Evolutionary conservation across 2,888 invertebrate species (phyloP), one percentile per base, ranked within the genome.

Genomic region (Ypsolopha scabrella): DNA sequence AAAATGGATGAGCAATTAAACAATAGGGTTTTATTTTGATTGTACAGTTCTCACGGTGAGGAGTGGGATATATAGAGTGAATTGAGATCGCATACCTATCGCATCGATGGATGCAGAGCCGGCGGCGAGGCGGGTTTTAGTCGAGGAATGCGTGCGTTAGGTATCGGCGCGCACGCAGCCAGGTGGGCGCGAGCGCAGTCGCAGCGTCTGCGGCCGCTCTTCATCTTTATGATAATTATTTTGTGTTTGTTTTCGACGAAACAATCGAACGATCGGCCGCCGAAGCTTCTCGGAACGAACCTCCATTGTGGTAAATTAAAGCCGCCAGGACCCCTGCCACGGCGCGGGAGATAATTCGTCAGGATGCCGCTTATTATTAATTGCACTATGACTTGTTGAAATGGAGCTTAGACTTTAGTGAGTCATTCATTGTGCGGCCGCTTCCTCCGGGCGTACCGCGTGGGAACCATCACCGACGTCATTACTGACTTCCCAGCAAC

Each of bases 211-310:
- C 85, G 85, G 85, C 76, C 81, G 78, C 83, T 82, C 82, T 85
- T 86, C 85, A 85, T 86, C 85, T 85, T 86, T 85, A 85, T 85
- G 85, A 83, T 86, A 86, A 86, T 86, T 85, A 86, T 85, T 86
- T 85, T 82, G 80, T 86, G 85, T 86, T 86, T 85, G 86, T 86
- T 86, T 86, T 86, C 83, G 82, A 79, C 80, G 76, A 79, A 55
- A 76, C 81, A 80, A 81, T 82, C 83, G 81, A 74, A 75, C 50
- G 48, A 37, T 45, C 52, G 43, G 44, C 80, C 82, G 81, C 67
- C 78, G 70, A 73, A 80, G 80, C 75, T 86, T 85, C 85, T 81
- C 80, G 73, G 85, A 86, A 85, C 78, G 78, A 70, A 76, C 80
- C 78, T 82, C 83, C 82, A 85, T 85, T 85, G 86, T 86, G 85